Evolutionary conservation across 2,113 vertebrate species (phyloP).

Genomic region (Murina feae): DNA sequence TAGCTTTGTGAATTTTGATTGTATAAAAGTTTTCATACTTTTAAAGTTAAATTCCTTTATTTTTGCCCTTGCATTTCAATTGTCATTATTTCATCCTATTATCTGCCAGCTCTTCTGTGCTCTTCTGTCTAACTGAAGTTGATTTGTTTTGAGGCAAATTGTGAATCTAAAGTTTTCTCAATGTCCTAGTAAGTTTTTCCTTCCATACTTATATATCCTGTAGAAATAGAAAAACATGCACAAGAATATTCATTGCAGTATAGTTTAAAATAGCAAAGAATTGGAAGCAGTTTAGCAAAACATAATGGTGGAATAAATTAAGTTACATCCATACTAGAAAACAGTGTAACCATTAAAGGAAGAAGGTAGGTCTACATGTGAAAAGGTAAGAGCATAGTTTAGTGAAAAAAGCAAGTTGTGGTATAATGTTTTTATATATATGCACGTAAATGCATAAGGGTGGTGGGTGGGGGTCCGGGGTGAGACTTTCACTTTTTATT

Average conservation of each 20-base stretch:
- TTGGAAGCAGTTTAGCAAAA: neutral
- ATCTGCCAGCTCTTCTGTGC: neutral
- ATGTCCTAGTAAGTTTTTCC: neutral
- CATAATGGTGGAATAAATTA: neutral
- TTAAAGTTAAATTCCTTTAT: neutral
- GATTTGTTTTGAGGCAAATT: slow-evolving; percentile 16
- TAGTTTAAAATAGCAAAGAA: slow-evolving; percentile 15
- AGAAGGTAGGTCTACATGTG: neutral
- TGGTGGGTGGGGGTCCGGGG: neutral
- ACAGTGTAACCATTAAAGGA: neutral
- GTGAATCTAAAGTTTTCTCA: slow-evolving; percentile 29
- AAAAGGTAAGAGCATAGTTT: neutral
- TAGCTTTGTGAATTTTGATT: slow-evolving; percentile 23
- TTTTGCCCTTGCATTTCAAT: slow-evolving; percentile 17
- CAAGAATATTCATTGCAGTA: neutral
- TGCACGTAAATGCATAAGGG: neutral
- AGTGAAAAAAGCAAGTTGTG: neutral
- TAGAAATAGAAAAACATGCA: neutral
- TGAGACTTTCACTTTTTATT: neutral
- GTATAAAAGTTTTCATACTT: neutral
- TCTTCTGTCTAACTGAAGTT: neutral
- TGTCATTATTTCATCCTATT: neutral
- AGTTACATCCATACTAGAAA: neutral
- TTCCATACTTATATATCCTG: neutral
- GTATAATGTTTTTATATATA: neutral